Evolutionary conservation across 2,113 vertebrate genomes (phyloP).

Genomic region (Piprites chloris): DNA sequence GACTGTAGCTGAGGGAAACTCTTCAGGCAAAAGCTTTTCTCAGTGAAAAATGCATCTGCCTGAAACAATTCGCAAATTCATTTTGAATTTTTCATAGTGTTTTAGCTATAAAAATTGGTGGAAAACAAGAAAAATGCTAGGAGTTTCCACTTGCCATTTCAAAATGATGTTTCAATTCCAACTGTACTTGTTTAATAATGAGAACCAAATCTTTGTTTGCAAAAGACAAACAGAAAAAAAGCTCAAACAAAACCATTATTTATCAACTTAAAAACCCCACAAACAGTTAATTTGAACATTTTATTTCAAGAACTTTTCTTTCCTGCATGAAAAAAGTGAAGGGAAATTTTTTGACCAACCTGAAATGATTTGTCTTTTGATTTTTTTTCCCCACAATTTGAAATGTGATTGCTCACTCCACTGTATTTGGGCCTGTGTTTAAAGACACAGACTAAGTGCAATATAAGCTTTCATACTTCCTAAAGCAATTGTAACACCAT

Average conservation of each 20-base stretch:
- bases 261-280: not conserved
- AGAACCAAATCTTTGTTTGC: not conserved
- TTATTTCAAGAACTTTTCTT: not conserved
- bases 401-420: not conserved
- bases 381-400: not conserved
- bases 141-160: not conserved
- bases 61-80: not conserved
- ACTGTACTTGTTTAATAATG: not conserved
- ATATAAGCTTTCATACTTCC: not conserved
- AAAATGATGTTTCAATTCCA: not conserved
- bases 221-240: not conserved
- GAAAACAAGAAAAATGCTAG: not conserved
- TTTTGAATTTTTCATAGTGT: not conserved
- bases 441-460: not conserved
- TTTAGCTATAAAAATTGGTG: not conserved
- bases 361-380: not conserved
- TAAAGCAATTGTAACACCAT: not conserved
- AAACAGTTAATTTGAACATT: not conserved
- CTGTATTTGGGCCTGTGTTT: not conserved
- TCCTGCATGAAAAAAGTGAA: not conserved
- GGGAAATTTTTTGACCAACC: not conserved
- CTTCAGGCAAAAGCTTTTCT: not conserved
- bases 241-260: not conserved
- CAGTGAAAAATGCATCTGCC: not conserved
- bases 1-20: not conserved